phyloP scores from a whole-genome alignment of 2,797 vertebrate species.

The Myiotriccus ornatus region DNA sequence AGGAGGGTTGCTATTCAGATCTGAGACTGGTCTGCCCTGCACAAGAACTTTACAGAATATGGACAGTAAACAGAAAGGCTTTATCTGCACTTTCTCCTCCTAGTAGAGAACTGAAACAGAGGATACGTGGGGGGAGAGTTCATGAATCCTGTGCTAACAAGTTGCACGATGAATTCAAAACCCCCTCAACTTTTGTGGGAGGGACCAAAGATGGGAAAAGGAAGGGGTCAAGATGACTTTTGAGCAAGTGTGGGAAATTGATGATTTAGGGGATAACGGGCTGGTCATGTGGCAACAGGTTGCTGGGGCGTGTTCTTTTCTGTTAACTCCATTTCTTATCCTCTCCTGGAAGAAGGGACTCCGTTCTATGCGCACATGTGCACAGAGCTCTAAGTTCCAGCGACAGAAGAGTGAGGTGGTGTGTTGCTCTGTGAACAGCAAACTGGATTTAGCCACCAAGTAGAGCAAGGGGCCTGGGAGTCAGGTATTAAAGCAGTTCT shows the following conservation, averaged over 20 bases:
- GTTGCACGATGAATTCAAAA: background rate
- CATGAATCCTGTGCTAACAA: fast-evolving
- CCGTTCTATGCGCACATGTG: fast-evolving
- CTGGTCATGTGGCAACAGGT: background rate
- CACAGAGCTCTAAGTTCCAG: fast-evolving
- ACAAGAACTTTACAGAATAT: fast-evolving
- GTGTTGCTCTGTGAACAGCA: fast-evolving
- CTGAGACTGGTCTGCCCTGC: background rate
- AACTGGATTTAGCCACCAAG: too few relatives aligned
- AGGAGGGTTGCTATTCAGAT: fast-evolving
- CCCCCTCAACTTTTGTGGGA: background rate
- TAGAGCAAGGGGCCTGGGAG: fast-evolving
- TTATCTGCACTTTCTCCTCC: fast-evolving
- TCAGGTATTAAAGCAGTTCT: fast-evolving
- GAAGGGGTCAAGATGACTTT: background rate
- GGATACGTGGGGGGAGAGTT: fast-evolving
- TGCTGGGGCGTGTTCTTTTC: fast-evolving
- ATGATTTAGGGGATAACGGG: background rate
- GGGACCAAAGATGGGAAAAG: background rate
- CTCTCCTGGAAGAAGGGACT: background rate
- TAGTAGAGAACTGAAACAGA: background rate
- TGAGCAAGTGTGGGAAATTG: fast-evolving
- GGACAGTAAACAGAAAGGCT: background rate
- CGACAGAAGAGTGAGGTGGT: fast-evolving
- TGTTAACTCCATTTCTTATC: background rate